Evolutionary conservation across 2,888 invertebrate species (phyloP), one percentile per base, ranked within the genome.

Genomic region (Idaea dimidiata): DNA sequence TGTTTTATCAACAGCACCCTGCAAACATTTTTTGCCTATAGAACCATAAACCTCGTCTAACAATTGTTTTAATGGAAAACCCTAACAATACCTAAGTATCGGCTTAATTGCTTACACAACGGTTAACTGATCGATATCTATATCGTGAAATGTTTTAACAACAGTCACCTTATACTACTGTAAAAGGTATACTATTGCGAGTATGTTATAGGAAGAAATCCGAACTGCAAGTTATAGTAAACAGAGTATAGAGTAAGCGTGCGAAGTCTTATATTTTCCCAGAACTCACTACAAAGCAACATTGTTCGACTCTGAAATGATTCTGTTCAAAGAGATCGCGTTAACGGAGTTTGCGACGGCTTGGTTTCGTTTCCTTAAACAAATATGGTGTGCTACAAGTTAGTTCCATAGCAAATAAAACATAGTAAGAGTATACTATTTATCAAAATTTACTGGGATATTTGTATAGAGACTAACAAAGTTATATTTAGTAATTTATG

Each of bases 221-320:
- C 69, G 79, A 83, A 71, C 67, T 66, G 62, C 72, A 72, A 72
- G 80, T 80, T 80, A 82, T 88, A 88, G 88, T 88, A 87, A 88
- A 87, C 87, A 87, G 71, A 69, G 62, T 70, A 67, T 63, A 55
- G 72, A 66, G 70, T 43, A 43, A 43, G 66, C 85, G 85, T 87
- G 87, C 82, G 88, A 89, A 86, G 80, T 81, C 81, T 80, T 78
- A 81, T 43, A 14, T 79, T 83, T 88, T 88, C 87, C 83, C 84
- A 88, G 87, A 84, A 87, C 43, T 14, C 43, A 10, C 79, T 77
- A 86, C 84, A 86, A 84, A 87, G 83, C 80, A 79, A 83, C 87
- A 88, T 84, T 87, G 88, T 87, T 82, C 78, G 74, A 5, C 74
- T 86, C 83, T 83, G 86, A 82, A 88, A 86, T 87, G 82, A 59